These are phyloP conservation scores for Lutraria rhynchaena DNA, from an alignment of 1,140 invertebrate species.

Conservation along the genomic window DNA sequence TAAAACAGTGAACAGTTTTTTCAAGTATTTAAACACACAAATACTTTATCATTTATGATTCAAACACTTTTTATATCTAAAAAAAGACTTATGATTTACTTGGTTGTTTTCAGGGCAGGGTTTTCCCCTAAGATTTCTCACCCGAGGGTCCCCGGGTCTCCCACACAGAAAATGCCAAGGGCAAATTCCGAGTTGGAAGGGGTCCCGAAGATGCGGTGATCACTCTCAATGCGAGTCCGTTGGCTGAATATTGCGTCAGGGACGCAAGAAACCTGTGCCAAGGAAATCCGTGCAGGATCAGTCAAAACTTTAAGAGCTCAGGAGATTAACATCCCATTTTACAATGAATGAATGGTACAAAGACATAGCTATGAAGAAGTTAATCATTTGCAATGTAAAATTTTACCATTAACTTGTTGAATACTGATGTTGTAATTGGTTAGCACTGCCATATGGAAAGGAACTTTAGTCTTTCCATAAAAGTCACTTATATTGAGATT, in stretches of 20 bases:
- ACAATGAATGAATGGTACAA: no score
- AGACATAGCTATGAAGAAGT: not conserved
- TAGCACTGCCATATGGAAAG: constrained; percentile 45
- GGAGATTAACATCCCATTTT: no score
- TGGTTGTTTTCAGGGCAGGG: not conserved
- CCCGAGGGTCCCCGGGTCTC: no score
- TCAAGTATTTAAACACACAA: not conserved
- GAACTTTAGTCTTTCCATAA: constrained; percentile 28
- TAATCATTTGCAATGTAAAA: no score
- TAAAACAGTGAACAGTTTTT: not conserved
- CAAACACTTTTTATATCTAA: not conserved
- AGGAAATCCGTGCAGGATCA: no score
- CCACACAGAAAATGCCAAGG: no score
- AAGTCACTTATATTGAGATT: constrained; percentile 27
- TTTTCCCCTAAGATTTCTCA: no score
- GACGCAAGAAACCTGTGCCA: no score
- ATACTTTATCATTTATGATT: not conserved
- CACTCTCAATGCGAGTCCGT: not conserved
- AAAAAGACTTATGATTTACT: not conserved
- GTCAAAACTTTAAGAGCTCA: no score
- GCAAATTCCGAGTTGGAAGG: no score
- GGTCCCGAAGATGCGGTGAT: no score
- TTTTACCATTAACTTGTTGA: constrained; percentile 1
- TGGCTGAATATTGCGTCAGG: no score
- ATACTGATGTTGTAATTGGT: constrained; percentile 20